Evolutionary conservation across 2,797 vertebrate genomes (phyloP).

Genomic region (Gypaetus barbatus): DNA sequence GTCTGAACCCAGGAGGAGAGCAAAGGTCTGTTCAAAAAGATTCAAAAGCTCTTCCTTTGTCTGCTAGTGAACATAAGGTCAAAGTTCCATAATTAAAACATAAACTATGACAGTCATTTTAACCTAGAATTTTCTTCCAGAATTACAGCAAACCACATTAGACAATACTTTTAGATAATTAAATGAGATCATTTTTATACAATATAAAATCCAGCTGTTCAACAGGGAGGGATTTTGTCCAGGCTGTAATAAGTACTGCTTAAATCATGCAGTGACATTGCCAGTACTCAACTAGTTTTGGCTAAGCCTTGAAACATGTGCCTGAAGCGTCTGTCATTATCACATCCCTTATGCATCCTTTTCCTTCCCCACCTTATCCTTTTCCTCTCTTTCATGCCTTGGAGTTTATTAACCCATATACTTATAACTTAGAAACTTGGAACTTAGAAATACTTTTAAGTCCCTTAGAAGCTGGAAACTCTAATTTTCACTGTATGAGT

Average conservation of each 20-base stretch:
- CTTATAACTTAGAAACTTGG: neutral
- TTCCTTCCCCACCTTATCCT: neutral
- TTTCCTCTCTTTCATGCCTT: neutral
- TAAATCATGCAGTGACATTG: neutral
- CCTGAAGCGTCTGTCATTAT: neutral
- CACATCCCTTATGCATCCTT: neutral
- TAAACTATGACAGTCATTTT: neutral
- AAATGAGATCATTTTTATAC: neutral
- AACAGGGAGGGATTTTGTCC: neutral
- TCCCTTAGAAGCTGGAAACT: neutral
- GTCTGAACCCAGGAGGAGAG: neutral
- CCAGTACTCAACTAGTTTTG: neutral
- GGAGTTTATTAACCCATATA: neutral
- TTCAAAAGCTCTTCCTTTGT: neutral
- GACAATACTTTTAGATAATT: neutral
- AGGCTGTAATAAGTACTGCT: neutral
- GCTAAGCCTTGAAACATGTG: neutral
- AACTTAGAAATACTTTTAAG: neutral
- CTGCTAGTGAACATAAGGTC: neutral
- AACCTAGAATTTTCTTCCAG: neutral
- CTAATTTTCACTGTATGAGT: neutral
- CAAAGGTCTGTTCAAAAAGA: neutral
- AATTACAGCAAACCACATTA: neutral
- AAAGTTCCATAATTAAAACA: neutral
- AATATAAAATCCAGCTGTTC: slow-evolving; percentile 20